A percentile compares a stretch with the other conserved stretches of the same genome.
phyloP scores from a whole-genome alignment of 2,888 invertebrate genomes.

The Aphidius colemani region DNA sequence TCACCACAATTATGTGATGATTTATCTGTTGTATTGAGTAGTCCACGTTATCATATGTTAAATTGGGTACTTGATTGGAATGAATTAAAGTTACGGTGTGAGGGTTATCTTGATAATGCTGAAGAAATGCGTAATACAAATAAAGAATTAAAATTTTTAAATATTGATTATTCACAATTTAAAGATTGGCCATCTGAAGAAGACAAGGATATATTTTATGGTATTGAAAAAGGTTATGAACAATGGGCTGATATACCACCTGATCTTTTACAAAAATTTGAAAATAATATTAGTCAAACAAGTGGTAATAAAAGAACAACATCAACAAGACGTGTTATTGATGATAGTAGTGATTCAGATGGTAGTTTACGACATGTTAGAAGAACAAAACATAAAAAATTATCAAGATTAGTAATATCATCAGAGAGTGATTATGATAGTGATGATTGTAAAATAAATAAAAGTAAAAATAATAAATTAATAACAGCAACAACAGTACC shows the following conservation, averaged over 20 bases:
- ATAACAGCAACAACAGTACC: slow-evolving; percentile 30
- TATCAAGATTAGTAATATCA: slow-evolving; percentile 49
- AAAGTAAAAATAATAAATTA: slow-evolving; percentile 36
- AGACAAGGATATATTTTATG: slow-evolving; percentile 65
- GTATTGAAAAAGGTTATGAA: slow-evolving; percentile 69
- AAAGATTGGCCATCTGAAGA: slow-evolving; percentile 68
- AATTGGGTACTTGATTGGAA: slow-evolving; percentile 72
- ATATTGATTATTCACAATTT: slow-evolving; percentile 73
- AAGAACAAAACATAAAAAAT: slow-evolving; percentile 48
- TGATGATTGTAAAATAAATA: slow-evolving; percentile 47
- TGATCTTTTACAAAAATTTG: slow-evolving; percentile 52
- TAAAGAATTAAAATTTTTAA: slow-evolving; percentile 75
- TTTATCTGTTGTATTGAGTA: slow-evolving; percentile 71
- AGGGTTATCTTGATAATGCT: slow-evolving; percentile 64
- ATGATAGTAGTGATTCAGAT: slow-evolving; percentile 54
- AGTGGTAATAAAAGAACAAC: slow-evolving; percentile 49
- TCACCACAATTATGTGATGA: slow-evolving; percentile 72
- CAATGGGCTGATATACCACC: slow-evolving; percentile 56
- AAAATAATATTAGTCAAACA: slow-evolving; percentile 46
- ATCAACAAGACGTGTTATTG: slow-evolving; percentile 48
- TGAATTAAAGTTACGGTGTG: slow-evolving; percentile 65
- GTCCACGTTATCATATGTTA: slow-evolving; percentile 73
- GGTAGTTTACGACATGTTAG: slow-evolving; percentile 47
- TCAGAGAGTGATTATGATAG: slow-evolving; percentile 58
- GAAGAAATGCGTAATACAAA: slow-evolving; percentile 69